A percentile compares a stretch with the other conserved stretches of the same genome.
Conservation (phyloP, 2,888 invertebrate genomes). For the Ditula angustiorana region DNA sequence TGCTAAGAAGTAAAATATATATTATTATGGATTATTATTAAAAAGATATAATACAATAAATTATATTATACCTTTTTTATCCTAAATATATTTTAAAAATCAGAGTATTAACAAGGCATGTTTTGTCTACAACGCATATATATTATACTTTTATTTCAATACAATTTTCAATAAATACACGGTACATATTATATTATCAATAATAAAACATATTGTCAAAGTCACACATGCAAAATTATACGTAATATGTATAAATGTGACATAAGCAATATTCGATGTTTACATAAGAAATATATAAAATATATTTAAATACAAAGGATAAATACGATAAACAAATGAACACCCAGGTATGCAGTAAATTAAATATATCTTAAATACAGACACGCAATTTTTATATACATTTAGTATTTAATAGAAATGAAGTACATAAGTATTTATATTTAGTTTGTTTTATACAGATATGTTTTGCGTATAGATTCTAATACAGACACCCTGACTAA, state of each 20-base stretch:
- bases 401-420: constrained; percentile 38
- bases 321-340: constrained; percentile 17
- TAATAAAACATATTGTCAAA: constrained; percentile 71
- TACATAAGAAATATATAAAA: too few relatives aligned
- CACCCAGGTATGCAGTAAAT: constrained; percentile 3
- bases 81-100: too few relatives aligned
- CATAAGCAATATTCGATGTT: constrained; percentile 9
- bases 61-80: too few relatives aligned
- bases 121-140: constrained; percentile 26
- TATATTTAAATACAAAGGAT: constrained; percentile 40
- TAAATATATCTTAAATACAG: constrained; percentile 10
- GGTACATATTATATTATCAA: constrained; percentile 17
- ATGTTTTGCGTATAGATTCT: constrained; percentile 43
- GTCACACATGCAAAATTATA: constrained; percentile 68
- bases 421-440: too few relatives aligned
- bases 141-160: constrained; percentile 1
- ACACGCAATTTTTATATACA: constrained; percentile 11
- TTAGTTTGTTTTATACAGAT: constrained; percentile 40
- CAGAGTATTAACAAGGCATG: not conserved
- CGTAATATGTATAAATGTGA: constrained; percentile 34
- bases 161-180: constrained; percentile 1
- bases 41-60: too few relatives aligned
- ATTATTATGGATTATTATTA: not conserved
- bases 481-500: constrained; percentile 62
- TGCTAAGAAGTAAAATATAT: not conserved